Evolutionary conservation across 2,113 vertebrate genomes (phyloP).

Genomic region (Platycercus adscitus): DNA sequence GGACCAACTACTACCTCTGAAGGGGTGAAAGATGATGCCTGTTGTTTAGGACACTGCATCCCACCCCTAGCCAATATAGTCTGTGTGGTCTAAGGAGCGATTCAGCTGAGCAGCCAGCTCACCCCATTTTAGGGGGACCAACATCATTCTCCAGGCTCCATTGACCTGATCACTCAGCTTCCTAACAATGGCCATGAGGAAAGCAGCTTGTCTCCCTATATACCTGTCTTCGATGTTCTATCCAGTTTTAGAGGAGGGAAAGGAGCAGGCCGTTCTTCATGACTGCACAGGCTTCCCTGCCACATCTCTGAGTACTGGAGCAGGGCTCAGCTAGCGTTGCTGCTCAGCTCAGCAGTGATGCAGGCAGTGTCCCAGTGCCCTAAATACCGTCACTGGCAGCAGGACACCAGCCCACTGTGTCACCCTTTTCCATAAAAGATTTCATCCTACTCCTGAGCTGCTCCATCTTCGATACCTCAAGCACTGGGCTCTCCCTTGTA

Average conservation of each 20-base stretch:
- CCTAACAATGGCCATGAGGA: not conserved
- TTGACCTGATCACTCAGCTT: not conserved
- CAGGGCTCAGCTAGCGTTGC: not conserved
- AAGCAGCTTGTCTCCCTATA: not conserved
- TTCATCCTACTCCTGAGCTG: not conserved
- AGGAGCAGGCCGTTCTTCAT: not conserved
- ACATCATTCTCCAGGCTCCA: not conserved
- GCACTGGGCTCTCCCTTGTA: not conserved
- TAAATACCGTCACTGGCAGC: not conserved
- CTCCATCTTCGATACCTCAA: not conserved
- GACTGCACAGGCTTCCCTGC: fast-evolving
- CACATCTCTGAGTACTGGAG: not conserved
- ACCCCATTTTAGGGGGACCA: not conserved
- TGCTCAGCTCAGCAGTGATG: not conserved
- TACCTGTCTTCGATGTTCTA: not conserved
- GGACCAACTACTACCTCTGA: not conserved
- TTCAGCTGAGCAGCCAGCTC: not conserved
- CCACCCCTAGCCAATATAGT: not conserved
- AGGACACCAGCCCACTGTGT: fast-evolving
- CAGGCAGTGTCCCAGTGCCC: not conserved
- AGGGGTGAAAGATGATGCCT: not conserved
- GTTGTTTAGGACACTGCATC: not conserved
- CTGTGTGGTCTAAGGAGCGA: not conserved
- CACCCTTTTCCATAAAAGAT: not conserved
- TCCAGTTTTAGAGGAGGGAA: not conserved